phyloP scores from a whole-genome alignment of 2,113 vertebrate species.

The Neofelis nebulosa region DNA sequence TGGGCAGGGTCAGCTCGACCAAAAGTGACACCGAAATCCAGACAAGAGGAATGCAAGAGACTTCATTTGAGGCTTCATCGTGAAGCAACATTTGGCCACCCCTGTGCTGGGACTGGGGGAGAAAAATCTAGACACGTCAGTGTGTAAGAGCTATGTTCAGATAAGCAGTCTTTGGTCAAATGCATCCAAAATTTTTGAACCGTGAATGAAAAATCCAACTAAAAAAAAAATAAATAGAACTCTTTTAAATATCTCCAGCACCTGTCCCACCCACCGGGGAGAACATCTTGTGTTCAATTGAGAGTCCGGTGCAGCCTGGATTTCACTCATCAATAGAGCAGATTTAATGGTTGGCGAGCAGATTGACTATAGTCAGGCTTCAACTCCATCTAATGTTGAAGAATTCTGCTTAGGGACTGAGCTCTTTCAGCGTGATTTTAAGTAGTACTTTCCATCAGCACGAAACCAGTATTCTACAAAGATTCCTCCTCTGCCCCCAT shows the following conservation, averaged over 20 bases:
- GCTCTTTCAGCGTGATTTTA: no score
- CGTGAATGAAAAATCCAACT: constrained; percentile 35
- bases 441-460: background rate
- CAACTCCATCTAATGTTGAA: background rate
- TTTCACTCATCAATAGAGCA: background rate
- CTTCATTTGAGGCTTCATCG: background rate
- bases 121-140: background rate
- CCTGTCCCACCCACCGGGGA: background rate
- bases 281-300: background rate
- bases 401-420: background rate
- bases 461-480: background rate
- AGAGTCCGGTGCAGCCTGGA: background rate
- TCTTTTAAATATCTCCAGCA: background rate
- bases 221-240: background rate
- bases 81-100: constrained; percentile 27
- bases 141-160: constrained; percentile 40
- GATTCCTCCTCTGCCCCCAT: background rate
- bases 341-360: background rate
- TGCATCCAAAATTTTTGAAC: background rate
- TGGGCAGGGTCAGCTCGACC: constrained; percentile 20
- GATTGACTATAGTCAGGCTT: background rate
- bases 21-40: constrained; percentile 32
- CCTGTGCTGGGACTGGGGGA: background rate
- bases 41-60: background rate
- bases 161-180: constrained; percentile 40